These are phyloP conservation scores for Frankliniella intonsa DNA, from an alignment of 2,888 invertebrate species.

Conservation along the genomic window DNA sequence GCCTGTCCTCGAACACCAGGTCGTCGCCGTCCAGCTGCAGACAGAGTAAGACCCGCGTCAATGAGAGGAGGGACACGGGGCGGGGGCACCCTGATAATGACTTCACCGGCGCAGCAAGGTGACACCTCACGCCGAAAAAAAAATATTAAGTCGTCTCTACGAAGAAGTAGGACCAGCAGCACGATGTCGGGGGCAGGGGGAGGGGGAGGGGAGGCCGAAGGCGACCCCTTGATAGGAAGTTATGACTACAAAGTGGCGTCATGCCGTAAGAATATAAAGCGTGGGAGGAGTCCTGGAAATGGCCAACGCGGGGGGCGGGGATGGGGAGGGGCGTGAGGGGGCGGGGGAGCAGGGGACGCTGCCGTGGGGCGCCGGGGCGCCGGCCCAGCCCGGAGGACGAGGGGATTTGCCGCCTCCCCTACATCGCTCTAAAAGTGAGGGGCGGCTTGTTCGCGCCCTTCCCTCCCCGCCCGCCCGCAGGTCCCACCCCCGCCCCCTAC, in stretches of 20 bases:
- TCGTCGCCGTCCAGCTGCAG: conserved; percentile 11
- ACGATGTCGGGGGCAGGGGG: neutral
- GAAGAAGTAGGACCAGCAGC: no score
- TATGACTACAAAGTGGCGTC: conserved; percentile 25
- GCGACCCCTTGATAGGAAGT: conserved; percentile 22
- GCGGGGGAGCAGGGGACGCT: no score
- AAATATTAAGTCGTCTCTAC: neutral
- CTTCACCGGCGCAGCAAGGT: no score
- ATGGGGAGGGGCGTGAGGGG: neutral
- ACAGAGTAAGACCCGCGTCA: neutral
- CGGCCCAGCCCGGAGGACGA: neutral
- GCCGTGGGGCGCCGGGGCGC: neutral
- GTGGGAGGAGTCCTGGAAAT: conserved; percentile 1
- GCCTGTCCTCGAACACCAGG: conserved; percentile 14
- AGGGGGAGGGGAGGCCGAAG: neutral
- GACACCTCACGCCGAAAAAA: neutral
- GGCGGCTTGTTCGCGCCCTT: neutral
- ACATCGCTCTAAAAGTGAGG: conserved; percentile 13
- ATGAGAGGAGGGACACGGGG: no score
- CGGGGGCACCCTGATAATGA: no score
- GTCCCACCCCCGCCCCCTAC: neutral
- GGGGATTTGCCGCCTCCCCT: conserved; percentile 13
- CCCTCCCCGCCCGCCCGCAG: neutral
- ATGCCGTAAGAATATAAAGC: conserved; percentile 14
- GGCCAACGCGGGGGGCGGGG: neutral